Conservation (phyloP, 2,797 vertebrate genomes). For the Tokudaia muenninki region DNA sequence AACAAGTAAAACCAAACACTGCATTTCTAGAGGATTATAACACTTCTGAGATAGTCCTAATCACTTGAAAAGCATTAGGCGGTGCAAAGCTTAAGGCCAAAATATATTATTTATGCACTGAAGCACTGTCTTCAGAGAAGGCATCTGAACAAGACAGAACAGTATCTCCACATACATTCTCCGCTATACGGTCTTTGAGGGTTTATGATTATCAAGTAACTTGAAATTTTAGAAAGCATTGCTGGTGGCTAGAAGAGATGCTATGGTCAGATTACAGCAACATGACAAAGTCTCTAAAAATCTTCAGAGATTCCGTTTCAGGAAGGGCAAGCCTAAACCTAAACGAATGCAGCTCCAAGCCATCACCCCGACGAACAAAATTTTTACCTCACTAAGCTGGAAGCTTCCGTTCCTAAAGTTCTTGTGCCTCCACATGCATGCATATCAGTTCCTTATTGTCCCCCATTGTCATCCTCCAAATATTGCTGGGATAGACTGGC, state of each 20-base stretch:
- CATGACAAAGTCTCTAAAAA: background rate
- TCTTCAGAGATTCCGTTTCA: background rate
- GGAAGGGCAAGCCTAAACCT: background rate
- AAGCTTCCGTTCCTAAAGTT: background rate
- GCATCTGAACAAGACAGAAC: constrained; percentile 52
- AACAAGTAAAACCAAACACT: constrained; percentile 58
- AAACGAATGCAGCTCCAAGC: background rate
- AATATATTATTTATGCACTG: constrained; percentile 66
- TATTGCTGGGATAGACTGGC: background rate
- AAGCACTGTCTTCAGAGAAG: constrained; percentile 34
- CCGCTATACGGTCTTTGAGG: constrained; percentile 8
- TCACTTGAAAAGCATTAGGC: constrained; percentile 65
- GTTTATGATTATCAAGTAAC: constrained; percentile 66
- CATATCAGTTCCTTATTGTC: background rate
- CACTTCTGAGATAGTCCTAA: constrained; percentile 66
- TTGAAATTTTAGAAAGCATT: constrained; percentile 71
- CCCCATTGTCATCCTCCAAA: background rate
- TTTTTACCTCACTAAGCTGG: background rate
- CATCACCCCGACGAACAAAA: background rate
- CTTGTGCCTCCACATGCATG: fast-evolving
- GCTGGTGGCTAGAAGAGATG: constrained; percentile 33
- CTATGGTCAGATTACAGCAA: constrained; percentile 51
- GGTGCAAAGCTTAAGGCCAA: constrained; percentile 51
- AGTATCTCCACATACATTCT: background rate
- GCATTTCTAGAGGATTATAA: constrained; percentile 70